A percentile compares a stretch with the other conserved stretches of the same genome.
Evolutionary conservation across 2,113 vertebrate genomes (phyloP).

Genomic region (Rhagologus leucostigma): DNA sequence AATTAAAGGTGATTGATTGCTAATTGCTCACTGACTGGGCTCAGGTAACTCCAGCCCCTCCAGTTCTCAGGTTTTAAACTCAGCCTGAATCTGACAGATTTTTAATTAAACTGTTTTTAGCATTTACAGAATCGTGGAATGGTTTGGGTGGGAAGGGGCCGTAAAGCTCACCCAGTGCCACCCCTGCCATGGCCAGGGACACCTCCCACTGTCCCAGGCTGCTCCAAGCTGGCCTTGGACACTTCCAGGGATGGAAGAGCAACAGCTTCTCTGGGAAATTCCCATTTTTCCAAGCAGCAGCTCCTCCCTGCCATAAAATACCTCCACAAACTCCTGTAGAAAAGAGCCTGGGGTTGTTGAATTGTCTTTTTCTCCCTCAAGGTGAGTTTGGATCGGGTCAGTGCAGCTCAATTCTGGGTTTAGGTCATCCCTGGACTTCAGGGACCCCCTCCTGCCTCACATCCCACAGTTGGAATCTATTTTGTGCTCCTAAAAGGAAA

Average conservation of each 20-base stretch:
- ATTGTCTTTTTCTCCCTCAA: neutral
- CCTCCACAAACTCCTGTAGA: accelerated
- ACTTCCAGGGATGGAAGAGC: neutral
- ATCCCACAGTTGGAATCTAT: neutral
- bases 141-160: neutral
- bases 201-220: neutral
- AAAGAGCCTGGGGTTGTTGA: neutral
- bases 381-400: neutral
- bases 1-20: constrained; percentile 68
- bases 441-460: neutral
- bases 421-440: neutral
- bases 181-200: neutral
- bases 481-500: accelerated
- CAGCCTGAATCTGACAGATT: accelerated
- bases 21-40: neutral
- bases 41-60: accelerated
- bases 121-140: neutral
- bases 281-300: neutral
- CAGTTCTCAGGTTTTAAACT: neutral
- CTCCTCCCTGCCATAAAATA: neutral
- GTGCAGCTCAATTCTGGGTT: neutral
- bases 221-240: neutral
- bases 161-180: neutral
- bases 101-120: accelerated
- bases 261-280: neutral